Base-by-base conservation (phyloP, 2,113 vertebrate species). In the Protobothrops flavoviridis region DNA sequence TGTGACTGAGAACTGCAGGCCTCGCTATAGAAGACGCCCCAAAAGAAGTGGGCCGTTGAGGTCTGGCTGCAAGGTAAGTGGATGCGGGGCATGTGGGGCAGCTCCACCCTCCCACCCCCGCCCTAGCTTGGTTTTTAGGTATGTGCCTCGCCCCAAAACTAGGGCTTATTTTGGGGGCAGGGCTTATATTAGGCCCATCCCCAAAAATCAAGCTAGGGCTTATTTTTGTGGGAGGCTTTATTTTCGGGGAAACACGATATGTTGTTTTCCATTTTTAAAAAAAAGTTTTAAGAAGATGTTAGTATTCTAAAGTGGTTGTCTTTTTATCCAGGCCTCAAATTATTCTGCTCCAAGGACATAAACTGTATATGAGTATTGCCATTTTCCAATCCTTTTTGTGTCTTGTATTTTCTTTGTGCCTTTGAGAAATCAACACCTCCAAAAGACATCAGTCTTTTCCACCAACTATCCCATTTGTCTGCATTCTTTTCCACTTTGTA, bases 311-410 rank as follows among this genome's bases (percentile, higher is more conserved):
- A 91, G 61, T 81, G 9, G 3, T 29, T 88, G 53, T 92, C 92
- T 94, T 92, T 1, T n/a, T 64, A 64, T 64, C 61, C 61, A 64
- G 26, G 13, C 3, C 26, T 64, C 26, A 64, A 64, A 29, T 3
- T 26, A 61, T 26, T 64, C 61, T 64, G 61, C 50, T 10, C 17
- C 57, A 11, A 17, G 59, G n/a, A 33, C 94, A 48, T 55, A 21
- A 52, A 59, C 21, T 59, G 23, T 59, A 89, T 56, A 55, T 74
- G 92, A 92, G 92, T 94, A 61, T 64, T 94, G 11, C 33, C 89
- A n/a, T 64, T 64, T 92, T 93, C 90, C 48, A 64, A 91, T 24
- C 5, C 11, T 87, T 92, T 20, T 24, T 93, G 45, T 43, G 87
- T 43, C 93, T 64, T 1, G 4, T 26, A 64, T 64, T 64, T 64